Conservation (phyloP, 2,888 invertebrate species). For the Eucera pruinosa region DNA sequence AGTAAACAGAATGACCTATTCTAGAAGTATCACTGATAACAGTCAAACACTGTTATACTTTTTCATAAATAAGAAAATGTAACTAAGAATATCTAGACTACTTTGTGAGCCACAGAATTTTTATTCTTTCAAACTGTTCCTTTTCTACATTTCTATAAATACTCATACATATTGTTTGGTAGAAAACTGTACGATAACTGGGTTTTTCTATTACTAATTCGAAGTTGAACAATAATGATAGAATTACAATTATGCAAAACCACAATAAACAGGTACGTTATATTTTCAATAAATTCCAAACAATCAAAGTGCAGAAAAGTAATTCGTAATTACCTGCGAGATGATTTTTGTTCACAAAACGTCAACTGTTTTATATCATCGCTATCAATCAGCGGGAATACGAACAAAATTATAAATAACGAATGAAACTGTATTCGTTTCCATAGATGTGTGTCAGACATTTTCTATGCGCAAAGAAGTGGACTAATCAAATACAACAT, state of each 20-base stretch:
- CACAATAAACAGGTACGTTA: not conserved
- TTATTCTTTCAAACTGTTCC: not conserved
- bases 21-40: not conserved
- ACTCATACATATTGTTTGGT: not conserved
- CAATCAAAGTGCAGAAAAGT: not conserved
- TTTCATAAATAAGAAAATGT: not conserved
- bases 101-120: not conserved
- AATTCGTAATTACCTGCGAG: constrained; percentile 54
- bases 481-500: constrained; percentile 41
- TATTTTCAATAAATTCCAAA: no score
- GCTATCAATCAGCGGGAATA: constrained; percentile 45
- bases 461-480: constrained; percentile 53
- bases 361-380: constrained; percentile 54
- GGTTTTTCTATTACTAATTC: not conserved
- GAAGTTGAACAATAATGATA: not conserved
- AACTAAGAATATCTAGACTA: not conserved
- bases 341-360: constrained; percentile 46
- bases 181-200: not conserved
- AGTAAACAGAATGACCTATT: not conserved
- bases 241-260: not conserved
- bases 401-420: constrained; percentile 21
- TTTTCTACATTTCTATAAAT: not conserved
- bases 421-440: constrained; percentile 44
- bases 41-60: not conserved
- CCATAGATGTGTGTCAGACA: constrained; percentile 49